phyloP scores from a whole-genome alignment of 2,888 invertebrate genomes.

The Tachina fera region DNA sequence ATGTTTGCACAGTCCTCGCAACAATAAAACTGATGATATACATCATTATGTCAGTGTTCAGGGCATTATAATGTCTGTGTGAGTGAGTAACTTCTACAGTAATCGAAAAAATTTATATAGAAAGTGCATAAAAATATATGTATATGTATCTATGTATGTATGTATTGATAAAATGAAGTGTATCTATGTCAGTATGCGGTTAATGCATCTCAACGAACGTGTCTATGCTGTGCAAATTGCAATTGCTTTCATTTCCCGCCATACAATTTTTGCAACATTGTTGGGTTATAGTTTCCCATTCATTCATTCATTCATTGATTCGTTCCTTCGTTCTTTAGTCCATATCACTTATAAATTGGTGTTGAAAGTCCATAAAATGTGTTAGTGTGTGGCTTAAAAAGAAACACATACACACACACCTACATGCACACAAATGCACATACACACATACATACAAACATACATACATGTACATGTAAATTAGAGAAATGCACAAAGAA shows the following conservation, averaged over 20 bases:
- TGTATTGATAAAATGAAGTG: constrained; percentile 48
- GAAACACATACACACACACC: not conserved
- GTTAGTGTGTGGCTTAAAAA: constrained; percentile 12
- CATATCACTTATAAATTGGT: constrained; percentile 21
- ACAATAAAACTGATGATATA: constrained; percentile 5
- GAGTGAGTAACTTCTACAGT: not conserved
- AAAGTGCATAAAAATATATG: not conserved
- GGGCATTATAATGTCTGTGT: not conserved
- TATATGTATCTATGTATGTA: not conserved
- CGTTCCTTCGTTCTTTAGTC: not conserved
- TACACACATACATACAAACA: constrained; percentile 1
- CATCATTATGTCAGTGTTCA: not conserved
- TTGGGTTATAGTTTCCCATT: constrained; percentile 57
- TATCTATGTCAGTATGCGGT: constrained; percentile 51
- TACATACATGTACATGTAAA: constrained; percentile 4
- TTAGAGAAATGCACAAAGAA: constrained; percentile 36
- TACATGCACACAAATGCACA: not conserved
- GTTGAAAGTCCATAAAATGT: constrained; percentile 44
- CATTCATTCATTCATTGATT: not conserved
- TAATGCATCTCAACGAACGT: constrained; percentile 48
- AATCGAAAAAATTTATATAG: not conserved
- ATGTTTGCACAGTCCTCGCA: constrained; percentile 12
- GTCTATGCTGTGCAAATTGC: constrained; percentile 65
- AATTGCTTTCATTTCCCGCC: constrained; percentile 62
- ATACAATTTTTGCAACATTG: constrained; percentile 62